phyloP scores from a whole-genome alignment of 2,113 vertebrate species.

The Chunga burmeisteri region DNA sequence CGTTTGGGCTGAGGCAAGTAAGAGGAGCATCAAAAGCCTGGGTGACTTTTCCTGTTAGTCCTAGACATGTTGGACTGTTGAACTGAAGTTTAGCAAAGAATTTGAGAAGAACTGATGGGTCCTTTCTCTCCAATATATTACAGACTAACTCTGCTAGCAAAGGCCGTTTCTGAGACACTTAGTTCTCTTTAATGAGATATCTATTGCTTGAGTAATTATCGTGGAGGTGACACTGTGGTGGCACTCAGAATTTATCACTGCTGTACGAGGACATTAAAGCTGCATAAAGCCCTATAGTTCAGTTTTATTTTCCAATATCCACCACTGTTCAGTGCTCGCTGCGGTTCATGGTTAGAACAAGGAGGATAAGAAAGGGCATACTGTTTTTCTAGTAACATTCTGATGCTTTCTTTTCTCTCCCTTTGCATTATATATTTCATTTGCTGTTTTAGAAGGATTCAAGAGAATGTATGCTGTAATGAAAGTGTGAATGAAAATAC shows the following conservation, averaged over 20 bases:
- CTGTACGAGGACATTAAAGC: background rate
- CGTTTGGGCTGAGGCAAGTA: background rate
- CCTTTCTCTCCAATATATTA: background rate
- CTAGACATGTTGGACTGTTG: background rate
- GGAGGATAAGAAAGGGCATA: background rate
- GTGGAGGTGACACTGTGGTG: background rate
- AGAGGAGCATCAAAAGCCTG: background rate
- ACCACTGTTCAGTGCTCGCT: background rate
- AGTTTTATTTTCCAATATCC: background rate
- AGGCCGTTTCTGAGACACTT: background rate
- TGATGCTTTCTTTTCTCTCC: background rate
- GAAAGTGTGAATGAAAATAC: constrained; percentile 7
- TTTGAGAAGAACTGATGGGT: background rate
- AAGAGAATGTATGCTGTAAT: background rate
- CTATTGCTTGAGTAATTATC: background rate
- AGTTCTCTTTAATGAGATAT: background rate
- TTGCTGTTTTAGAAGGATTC: background rate
- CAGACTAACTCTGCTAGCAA: background rate
- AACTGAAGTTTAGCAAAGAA: background rate
- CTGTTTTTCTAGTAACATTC: background rate
- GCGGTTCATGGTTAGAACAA: background rate
- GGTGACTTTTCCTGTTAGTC: background rate
- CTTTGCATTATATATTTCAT: constrained; percentile 2
- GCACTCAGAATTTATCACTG: background rate
- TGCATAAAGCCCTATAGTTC: background rate